phyloP scores from a whole-genome alignment of 2,113 vertebrate genomes.

The Stomatorhinus ivindoensis region DNA sequence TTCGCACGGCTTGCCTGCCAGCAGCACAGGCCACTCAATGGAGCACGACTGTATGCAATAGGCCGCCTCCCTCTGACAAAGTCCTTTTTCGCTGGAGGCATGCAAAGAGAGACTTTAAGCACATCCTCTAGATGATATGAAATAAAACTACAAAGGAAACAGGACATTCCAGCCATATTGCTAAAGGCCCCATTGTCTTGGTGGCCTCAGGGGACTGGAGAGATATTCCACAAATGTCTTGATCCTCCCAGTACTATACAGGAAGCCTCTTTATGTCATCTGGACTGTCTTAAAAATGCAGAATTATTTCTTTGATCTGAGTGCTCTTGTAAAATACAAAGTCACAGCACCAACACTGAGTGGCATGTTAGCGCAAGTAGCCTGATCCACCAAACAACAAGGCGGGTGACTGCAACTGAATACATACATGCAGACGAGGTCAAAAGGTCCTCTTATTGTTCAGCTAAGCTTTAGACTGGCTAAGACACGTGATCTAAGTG shows the following conservation, averaged over 20 bases:
- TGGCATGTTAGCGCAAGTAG: not conserved
- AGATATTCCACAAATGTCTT: not conserved
- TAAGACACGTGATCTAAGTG: not conserved
- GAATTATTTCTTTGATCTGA: not conserved
- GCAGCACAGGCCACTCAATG: not conserved
- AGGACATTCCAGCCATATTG: not conserved
- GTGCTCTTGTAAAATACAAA: not conserved
- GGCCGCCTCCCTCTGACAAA: not conserved
- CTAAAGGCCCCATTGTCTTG: constrained; percentile 8
- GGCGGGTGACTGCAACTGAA: not conserved
- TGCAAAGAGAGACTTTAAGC: not conserved
- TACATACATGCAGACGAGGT: not conserved
- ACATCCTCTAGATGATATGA: not conserved
- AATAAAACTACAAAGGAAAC: not conserved
- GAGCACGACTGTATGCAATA: too few relatives aligned
- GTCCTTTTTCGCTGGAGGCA: not conserved
- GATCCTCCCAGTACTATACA: not conserved
- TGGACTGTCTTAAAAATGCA: not conserved
- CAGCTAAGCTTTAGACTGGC: not conserved
- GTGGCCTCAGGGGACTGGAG: not conserved
- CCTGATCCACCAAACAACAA: not conserved
- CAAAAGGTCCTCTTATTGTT: not conserved
- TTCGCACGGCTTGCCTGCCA: not conserved
- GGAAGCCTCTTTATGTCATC: not conserved
- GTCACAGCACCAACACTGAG: not conserved